These are phyloP conservation scores for Ectropis crepuscularia DNA, from an alignment of 2,888 invertebrate genomes.

Conservation along the genomic window DNA sequence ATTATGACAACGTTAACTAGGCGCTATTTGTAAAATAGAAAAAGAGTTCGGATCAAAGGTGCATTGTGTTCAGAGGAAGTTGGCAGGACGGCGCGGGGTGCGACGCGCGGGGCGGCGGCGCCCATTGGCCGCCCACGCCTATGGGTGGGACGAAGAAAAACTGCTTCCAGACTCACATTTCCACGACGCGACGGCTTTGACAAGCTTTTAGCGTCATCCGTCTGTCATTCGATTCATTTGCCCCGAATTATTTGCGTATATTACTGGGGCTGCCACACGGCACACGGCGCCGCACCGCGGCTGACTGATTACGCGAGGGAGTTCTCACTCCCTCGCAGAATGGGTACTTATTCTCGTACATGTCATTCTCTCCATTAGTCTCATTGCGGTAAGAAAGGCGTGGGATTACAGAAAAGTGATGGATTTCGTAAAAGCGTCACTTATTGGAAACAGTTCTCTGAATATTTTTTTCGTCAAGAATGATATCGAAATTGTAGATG, in stretches of 20 bases:
- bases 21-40: slow-evolving; percentile 40
- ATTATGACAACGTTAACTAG: slow-evolving; percentile 44
- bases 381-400: slow-evolving; percentile 10
- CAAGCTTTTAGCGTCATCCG: slow-evolving; percentile 80
- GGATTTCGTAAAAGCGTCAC: slow-evolving; percentile 13
- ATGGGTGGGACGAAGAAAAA: slow-evolving; percentile 76
- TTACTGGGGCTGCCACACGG: slow-evolving; percentile 51
- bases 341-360: slow-evolving; percentile 12
- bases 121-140: slow-evolving; percentile 77
- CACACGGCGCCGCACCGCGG: slow-evolving; percentile 55
- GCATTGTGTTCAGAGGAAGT: slow-evolving; percentile 58
- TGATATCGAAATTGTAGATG: too few species aligned
- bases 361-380: slow-evolving; percentile 24
- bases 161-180: slow-evolving; percentile 62
- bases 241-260: slow-evolving; percentile 53
- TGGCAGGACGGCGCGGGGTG: slow-evolving; percentile 54
- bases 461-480: not conserved
- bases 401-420: slow-evolving; percentile 24
- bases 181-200: slow-evolving; percentile 64
- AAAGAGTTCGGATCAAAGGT: slow-evolving; percentile 43
- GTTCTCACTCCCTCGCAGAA: slow-evolving; percentile 47
- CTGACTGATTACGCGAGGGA: slow-evolving; percentile 65
- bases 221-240: slow-evolving; percentile 68
- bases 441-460: not conserved
- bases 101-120: slow-evolving; percentile 61